Percentiles rank a stretch among this genome's conserved stretches.
Evolutionary conservation across 2,888 invertebrate genomes (phyloP).

Genomic region (Achlya flavicornis): DNA sequence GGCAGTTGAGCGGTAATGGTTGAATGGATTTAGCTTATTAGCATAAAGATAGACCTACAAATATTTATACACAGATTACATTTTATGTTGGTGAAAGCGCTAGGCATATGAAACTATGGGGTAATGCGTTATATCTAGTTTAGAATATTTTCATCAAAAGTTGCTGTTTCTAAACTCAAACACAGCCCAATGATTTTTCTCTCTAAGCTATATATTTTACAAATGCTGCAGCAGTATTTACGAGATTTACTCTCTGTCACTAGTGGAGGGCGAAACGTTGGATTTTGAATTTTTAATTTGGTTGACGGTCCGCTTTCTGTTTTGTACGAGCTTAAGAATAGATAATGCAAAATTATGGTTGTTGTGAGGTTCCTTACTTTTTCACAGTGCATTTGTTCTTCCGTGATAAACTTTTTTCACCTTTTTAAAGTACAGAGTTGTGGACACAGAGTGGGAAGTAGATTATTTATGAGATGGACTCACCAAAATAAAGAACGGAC

Average conservation of each 20-base stretch:
- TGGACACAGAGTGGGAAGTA: too few relatives aligned
- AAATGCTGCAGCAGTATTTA: conserved; percentile 44
- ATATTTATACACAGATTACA: too few relatives aligned
- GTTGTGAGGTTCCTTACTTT: neutral
- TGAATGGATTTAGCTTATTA: too few relatives aligned
- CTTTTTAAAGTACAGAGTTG: too few relatives aligned
- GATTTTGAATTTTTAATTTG: conserved; percentile 57
- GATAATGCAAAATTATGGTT: neutral
- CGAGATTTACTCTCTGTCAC: conserved; percentile 30
- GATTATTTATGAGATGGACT: too few relatives aligned
- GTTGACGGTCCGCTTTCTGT: conserved; percentile 48
- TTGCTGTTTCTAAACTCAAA: conserved; percentile 24
- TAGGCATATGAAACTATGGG: too few relatives aligned
- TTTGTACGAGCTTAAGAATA: conserved; percentile 15
- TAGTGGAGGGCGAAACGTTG: conserved; percentile 24
- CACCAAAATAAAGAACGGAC: too few relatives aligned
- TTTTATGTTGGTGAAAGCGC: too few relatives aligned
- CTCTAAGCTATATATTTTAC: conserved; percentile 48
- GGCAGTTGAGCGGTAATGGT: too few relatives aligned
- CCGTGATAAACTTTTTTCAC: too few relatives aligned
- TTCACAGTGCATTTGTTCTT: neutral
- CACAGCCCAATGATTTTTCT: conserved; percentile 30
- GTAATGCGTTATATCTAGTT: neutral
- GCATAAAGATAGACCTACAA: too few relatives aligned
- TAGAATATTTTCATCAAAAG: conserved; percentile 13